These are phyloP conservation scores for Drosophila littoralis DNA, from an alignment of 1,140 invertebrate species.

Conservation along the genomic window DNA sequence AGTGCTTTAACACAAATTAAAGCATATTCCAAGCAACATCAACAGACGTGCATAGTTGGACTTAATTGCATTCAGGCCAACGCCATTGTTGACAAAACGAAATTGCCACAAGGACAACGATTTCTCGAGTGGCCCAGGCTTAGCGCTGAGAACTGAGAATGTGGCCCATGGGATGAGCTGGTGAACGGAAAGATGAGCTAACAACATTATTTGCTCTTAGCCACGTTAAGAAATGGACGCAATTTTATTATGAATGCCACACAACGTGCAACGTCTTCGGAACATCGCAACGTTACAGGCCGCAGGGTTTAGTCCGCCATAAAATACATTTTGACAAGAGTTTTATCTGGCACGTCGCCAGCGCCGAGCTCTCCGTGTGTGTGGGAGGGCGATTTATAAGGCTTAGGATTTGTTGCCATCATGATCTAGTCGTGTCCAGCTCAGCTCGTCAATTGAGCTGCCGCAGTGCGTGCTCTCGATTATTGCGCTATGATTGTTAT, in stretches of 20 bases:
- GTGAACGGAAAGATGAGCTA: constrained; percentile 74
- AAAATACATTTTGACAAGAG: constrained; percentile 78
- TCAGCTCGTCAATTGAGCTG: constrained; percentile 24
- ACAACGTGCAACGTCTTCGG: constrained; percentile 10
- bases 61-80: constrained; percentile 62
- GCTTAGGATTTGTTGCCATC: constrained; percentile 74
- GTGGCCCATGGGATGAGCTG: constrained; percentile 56
- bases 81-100: constrained; percentile 65
- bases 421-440: constrained; percentile 45
- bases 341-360: constrained; percentile 75
- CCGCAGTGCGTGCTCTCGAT: constrained; percentile 30
- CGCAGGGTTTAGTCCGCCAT: constrained; percentile 41
- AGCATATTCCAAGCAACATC: constrained; percentile 53
- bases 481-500: constrained; percentile 26
- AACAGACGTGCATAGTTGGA: constrained; percentile 34
- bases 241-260: constrained; percentile 48
- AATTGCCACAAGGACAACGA: constrained; percentile 31
- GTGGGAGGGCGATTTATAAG: constrained; percentile 70
- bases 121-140: constrained; percentile 10
- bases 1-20: constrained; percentile 70
- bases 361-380: constrained; percentile 51
- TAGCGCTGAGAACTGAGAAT: constrained; percentile 44
- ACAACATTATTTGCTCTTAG: constrained; percentile 70
- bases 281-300: constrained; percentile 9
- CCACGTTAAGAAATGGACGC: constrained; percentile 39